Evolutionary conservation across 2,888 invertebrate species (phyloP).

Genomic region (Noctua janthe): DNA sequence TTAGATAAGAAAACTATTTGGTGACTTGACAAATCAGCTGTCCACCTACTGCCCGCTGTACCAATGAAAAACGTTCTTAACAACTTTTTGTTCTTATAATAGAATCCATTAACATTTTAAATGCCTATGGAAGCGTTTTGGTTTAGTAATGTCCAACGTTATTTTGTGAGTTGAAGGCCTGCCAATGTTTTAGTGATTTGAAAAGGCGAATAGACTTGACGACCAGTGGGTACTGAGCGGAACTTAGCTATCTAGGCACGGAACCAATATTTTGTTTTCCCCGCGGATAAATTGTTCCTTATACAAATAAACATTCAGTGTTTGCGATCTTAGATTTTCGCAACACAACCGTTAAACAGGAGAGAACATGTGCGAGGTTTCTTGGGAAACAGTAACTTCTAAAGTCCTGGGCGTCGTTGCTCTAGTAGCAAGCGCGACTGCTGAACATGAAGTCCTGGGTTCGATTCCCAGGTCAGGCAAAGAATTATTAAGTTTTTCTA

Average conservation of each 20-base stretch:
- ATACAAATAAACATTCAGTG: constrained; percentile 1
- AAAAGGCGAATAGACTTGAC: neutral
- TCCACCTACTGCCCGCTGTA: constrained; percentile 39
- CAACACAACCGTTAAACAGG: neutral
- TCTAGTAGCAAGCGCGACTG: neutral
- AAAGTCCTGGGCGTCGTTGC: neutral
- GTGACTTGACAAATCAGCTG: constrained; percentile 48
- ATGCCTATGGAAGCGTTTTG: constrained; percentile 29
- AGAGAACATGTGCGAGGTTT: neutral
- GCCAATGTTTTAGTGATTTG: neutral
- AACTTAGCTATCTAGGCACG: constrained; percentile 5
- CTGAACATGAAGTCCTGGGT: neutral
- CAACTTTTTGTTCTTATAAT: constrained; percentile 43
- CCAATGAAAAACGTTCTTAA: constrained; percentile 29
- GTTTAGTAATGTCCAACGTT: neutral
- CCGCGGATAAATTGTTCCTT: constrained; percentile 1
- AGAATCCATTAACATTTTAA: constrained; percentile 22
- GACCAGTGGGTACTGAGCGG: neutral
- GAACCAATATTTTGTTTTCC: constrained; percentile 10
- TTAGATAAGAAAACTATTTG: constrained; percentile 40
- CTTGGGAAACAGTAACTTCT: neutral
- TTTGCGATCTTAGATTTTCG: constrained; percentile 17
- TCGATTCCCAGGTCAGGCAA: neutral
- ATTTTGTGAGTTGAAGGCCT: constrained; percentile 5
- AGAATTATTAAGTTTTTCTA: neutral